Percentiles rank a stretch among this genome's conserved stretches.
phyloP scores from a whole-genome alignment of 2,113 vertebrate species.

The Coptodon bakossiorum region DNA sequence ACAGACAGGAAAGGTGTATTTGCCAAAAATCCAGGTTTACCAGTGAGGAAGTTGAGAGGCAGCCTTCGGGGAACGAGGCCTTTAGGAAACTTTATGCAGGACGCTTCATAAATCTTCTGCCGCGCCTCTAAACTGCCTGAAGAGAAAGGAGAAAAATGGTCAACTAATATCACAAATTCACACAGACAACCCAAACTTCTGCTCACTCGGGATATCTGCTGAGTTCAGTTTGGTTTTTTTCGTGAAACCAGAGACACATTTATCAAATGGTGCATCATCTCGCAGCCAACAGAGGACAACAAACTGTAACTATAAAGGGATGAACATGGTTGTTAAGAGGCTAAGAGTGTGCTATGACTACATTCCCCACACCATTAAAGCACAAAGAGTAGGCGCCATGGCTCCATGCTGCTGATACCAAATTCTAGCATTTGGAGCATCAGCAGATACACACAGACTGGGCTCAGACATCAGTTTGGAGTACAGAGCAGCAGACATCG shows the following conservation, averaged over 20 bases:
- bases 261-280: neutral
- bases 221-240: neutral
- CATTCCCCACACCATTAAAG: neutral
- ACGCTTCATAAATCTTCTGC: slow-evolving; percentile 91
- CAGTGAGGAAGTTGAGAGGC: slow-evolving; percentile 90
- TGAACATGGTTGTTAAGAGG: neutral
- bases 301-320: neutral
- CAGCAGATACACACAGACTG: neutral
- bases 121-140: slow-evolving; percentile 85
- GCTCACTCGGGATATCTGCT: neutral
- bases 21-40: slow-evolving; percentile 25
- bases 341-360: neutral
- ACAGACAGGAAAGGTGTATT: neutral
- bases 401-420: neutral
- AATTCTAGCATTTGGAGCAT: neutral
- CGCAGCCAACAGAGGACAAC: rapidly evolving
- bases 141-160: neutral
- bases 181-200: neutral
- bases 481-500: neutral
- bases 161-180: neutral
- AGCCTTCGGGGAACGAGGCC: slow-evolving; percentile 90
- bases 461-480: neutral
- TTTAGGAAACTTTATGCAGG: slow-evolving; percentile 90
- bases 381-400: neutral
- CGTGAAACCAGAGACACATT: neutral